These are phyloP conservation scores for Aplochiton taeniatus DNA, from an alignment of 2,797 vertebrate species.

Conservation along the genomic window DNA sequence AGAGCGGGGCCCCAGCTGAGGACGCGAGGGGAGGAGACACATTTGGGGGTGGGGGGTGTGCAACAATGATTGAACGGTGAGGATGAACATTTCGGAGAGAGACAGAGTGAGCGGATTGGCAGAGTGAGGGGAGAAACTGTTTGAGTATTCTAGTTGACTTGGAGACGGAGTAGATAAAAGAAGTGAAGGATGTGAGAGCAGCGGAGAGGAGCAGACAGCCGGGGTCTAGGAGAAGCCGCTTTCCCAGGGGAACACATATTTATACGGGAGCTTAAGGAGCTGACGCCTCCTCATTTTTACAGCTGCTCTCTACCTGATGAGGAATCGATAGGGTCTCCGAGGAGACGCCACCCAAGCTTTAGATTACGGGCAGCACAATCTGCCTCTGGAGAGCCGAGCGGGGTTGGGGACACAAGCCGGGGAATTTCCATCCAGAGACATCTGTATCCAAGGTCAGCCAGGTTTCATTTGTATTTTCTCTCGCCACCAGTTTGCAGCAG, in stretches of 20 bases:
- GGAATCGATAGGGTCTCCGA: constrained; percentile 50
- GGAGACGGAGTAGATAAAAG: constrained; percentile 12
- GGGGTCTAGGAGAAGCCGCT: not conserved
- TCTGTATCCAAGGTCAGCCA: constrained; percentile 42
- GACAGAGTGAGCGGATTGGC: not conserved
- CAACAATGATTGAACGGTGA: constrained; percentile 32
- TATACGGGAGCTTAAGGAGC: constrained; percentile 46
- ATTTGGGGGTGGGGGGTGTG: constrained; percentile 18
- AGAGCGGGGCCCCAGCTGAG: constrained; percentile 39
- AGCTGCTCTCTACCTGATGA: constrained; percentile 47
- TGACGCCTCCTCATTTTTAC: constrained; percentile 39
- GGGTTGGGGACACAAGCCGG: constrained; percentile 3
- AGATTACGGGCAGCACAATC: constrained; percentile 46
- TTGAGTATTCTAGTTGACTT: constrained; percentile 45
- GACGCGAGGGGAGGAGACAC: constrained; percentile 26
- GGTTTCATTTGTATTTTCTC: constrained; percentile 31
- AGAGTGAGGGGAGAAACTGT: constrained; percentile 33
- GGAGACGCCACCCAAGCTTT: constrained; percentile 27
- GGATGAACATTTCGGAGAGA: constrained; percentile 20
- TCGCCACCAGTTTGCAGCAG: constrained; percentile 17
- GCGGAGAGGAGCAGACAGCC: not conserved
- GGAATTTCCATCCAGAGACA: constrained; percentile 19
- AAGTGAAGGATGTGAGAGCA: constrained; percentile 24
- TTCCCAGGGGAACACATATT: constrained; percentile 8
- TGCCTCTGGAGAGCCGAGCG: constrained; percentile 23